Evolutionary conservation across 2,888 invertebrate genomes (phyloP), one percentile per base, ranked within the genome.

Genomic region (Pollenia griseotomentosa): DNA sequence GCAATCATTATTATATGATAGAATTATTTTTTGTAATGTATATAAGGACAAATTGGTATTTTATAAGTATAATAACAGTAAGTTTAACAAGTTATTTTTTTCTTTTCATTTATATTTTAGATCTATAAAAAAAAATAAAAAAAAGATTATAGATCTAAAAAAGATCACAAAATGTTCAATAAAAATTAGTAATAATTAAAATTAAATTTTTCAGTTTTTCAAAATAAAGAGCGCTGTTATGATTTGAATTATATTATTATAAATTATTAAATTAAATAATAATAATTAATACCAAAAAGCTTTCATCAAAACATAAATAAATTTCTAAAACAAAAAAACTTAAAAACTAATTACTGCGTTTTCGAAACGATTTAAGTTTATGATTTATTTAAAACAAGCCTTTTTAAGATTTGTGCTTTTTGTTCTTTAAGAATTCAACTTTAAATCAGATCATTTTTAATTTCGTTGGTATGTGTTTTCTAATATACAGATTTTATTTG

Each of bases 301-400:
- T 73, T 71, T 48, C 9, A 46, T 55, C 46, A 10, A 53, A 70
- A 48, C 33, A 33, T 46, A 55, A 63, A 9, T 33, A 16, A 53
- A 59, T 51, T 70, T 63, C 46, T 46, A 61, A 55, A 44, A 19
- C n/a, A n/a, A 23, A 51, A 14, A 61, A 77, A 51, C 65, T 68
- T 88, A 80, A 42, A 71, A 79, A 78, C 46, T 88, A 87, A 85
- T 87, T 88, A 85, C 89, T 89, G 90, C 89, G 89, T 86, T 88
- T 88, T 61, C 7, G 14, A 75, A 77, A 44, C 12, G 12, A 44
- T 74, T 19, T 23, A 23, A 44, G 46, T n/a, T 78, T 71, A 65
- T n/a, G 11, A 48, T 48, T 65, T 77, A 53, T 80, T 78, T 82
- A 75, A 57, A 42, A 81, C 70, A 85, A 75, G 40, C 51, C 71